Evolutionary conservation across 2,888 invertebrate species (phyloP), one percentile per base, ranked within the genome.

Genomic region (Uropetala carovei): DNA sequence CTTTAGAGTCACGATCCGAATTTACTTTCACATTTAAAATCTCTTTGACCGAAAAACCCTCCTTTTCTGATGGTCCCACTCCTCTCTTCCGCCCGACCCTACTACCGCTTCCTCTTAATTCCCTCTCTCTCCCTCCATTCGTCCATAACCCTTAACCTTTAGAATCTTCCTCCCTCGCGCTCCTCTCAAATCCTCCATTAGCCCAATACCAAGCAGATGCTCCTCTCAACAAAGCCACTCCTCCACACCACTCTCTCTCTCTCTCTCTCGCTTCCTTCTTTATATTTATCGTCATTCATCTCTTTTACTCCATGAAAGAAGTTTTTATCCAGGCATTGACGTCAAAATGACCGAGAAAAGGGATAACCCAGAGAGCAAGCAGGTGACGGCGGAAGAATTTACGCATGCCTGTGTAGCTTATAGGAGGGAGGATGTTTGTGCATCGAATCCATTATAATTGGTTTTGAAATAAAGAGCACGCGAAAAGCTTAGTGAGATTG

Each of bases 121-220:
- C n/a, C 43, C 43, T 43, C 43, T 43, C 43, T 43, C 1, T 43
- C n/a, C n/a, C n/a, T n/a, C n/a, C n/a, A n/a, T n/a, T n/a, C n/a
- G n/a, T n/a, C n/a, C n/a, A 43, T 43, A 43, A 43, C 1, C 43
- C 27, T n/a, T 22, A 10, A 22, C 27, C 27, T 18, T 27, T 22
- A 7, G 2, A 27, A 75, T 27, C 75, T 13, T 27, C 10, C 27
- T 22, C 11, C 27, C 10, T n/a, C n/a, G 9, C 22, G 22, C 9
- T n/a, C n/a, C 22, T 68, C 68, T 68, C 68, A 10, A 68, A 13
- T 13, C 22, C 75, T 75, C 75, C 75, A 75, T 75, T 27, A 75
- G 75, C 75, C 68, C 27, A 75, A 75, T 75, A 75, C 22, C 27
- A 75, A 75, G 11, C 75, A 75, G 75, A 75, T 75, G 75, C 18